Percentiles rank a stretch among this genome's conserved stretches.
Conservation (phyloP, 2,113 vertebrate species). For the Thunnus maccoyii region DNA sequence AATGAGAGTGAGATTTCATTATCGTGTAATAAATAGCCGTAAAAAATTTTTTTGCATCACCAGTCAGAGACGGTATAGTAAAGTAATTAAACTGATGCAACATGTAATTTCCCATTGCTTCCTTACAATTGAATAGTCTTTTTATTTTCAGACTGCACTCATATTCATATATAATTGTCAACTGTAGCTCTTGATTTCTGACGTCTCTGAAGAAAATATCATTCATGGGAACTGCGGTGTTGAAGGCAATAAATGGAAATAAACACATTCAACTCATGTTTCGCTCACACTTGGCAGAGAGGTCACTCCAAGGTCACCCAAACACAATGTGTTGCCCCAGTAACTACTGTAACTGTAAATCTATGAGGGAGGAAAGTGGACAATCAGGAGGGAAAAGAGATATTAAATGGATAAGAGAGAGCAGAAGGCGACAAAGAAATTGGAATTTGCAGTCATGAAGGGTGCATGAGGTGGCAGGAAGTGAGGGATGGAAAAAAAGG, state of each 20-base stretch:
- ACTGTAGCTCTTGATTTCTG: background rate
- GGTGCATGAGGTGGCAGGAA: constrained; percentile 5
- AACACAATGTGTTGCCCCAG: constrained; percentile 17
- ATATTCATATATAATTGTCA: background rate
- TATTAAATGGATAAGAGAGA: background rate
- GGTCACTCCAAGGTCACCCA: constrained; percentile 25
- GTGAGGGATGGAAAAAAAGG: background rate
- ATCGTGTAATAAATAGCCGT: constrained; percentile 1
- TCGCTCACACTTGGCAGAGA: background rate
- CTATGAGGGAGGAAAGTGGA: background rate
- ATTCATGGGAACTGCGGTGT: background rate
- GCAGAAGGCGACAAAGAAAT: background rate
- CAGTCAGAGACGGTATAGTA: background rate
- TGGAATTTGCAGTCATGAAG: background rate
- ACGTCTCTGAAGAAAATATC: background rate
- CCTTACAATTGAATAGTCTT: background rate
- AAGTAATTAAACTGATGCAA: background rate
- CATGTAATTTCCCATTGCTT: background rate
- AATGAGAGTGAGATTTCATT: background rate
- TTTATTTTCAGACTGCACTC: background rate
- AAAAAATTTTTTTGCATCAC: background rate
- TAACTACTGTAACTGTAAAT: background rate
- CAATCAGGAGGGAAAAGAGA: background rate
- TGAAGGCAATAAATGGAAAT: constrained; percentile 9
- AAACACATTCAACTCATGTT: constrained; percentile 16